These are phyloP conservation scores for Labeo catla DNA, from an alignment of 2,113 vertebrate genomes.

Conservation along the genomic window DNA sequence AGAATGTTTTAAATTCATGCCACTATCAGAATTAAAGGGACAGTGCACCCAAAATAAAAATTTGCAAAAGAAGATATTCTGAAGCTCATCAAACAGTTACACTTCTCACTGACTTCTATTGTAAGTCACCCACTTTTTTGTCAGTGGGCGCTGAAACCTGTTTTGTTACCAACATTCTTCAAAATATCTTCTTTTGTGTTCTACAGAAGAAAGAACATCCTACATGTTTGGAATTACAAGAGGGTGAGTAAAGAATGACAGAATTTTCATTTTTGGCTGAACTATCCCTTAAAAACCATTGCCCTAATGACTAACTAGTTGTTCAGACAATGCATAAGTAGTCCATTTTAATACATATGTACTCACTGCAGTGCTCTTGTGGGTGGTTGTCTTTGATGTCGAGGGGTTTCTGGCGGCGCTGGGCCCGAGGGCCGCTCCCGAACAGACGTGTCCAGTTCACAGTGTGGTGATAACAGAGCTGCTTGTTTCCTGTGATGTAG, in stretches of 20 bases:
- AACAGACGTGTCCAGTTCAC: conserved; percentile 85
- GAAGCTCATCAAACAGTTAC: neutral
- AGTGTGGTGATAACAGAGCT: conserved; percentile 86
- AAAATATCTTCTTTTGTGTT: neutral
- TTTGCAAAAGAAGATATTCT: neutral
- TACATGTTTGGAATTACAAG: neutral
- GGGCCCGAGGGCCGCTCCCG: conserved; percentile 60
- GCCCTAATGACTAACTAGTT: neutral
- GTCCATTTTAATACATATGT: neutral
- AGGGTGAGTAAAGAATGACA: too few species aligned
- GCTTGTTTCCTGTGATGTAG: conserved; percentile 86
- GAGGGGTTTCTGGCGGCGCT: conserved; percentile 62
- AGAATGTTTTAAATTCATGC: neutral
- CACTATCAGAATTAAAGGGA: neutral
- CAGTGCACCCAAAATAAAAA: neutral
- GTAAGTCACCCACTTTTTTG: neutral
- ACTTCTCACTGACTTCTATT: neutral
- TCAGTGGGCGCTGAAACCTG: neutral
- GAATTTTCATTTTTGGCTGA: neutral
- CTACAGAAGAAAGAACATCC: neutral
- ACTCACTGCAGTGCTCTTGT: conserved; percentile 79
- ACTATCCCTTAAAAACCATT: neutral
- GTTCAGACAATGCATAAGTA: neutral
- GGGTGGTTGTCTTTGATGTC: conserved; percentile 79
- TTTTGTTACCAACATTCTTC: neutral